phyloP scores from a whole-genome alignment of 2,797 vertebrate species.

The Tympanoctomys barrerae region DNA sequence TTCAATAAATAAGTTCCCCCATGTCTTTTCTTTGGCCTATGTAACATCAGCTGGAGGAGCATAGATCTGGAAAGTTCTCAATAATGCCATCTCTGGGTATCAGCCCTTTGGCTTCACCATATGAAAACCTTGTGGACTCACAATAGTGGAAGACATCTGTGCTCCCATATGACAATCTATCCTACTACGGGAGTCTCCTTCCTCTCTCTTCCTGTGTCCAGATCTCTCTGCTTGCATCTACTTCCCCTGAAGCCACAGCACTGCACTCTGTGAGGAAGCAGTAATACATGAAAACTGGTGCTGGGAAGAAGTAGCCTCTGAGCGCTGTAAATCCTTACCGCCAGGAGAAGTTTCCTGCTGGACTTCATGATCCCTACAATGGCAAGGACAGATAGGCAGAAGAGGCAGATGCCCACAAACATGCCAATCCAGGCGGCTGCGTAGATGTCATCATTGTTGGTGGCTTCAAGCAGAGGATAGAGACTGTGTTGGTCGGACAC shows the following conservation, averaged over 20 bases:
- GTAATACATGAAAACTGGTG: neutral
- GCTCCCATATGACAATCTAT: neutral
- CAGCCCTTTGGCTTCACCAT: neutral
- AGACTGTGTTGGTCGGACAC: conserved; percentile 85
- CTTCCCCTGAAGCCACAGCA: neutral
- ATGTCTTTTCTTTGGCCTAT: neutral
- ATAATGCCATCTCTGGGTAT: too few species aligned
- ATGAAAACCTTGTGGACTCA: neutral
- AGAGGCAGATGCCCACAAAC: conserved; percentile 90
- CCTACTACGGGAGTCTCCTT: neutral
- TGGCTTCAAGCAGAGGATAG: conserved; percentile 88
- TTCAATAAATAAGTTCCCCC: neutral
- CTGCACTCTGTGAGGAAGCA: conserved; percentile 13
- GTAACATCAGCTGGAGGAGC: neutral
- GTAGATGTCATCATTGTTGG: conserved; percentile 87
- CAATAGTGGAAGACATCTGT: neutral
- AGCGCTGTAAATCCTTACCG: conserved; percentile 85
- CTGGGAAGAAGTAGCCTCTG: neutral
- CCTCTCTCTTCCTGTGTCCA: neutral
- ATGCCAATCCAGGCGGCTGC: conserved; percentile 92
- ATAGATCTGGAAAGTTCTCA: neutral
- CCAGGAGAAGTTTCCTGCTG: conserved; percentile 87
- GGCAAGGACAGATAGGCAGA: conserved; percentile 88
- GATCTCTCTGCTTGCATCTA: neutral
- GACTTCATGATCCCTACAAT: conserved; percentile 88